These are phyloP conservation scores for Pocillopora grandis DNA, from an alignment of 92 coral and sea anemone species.

Conservation along the genomic window DNA sequence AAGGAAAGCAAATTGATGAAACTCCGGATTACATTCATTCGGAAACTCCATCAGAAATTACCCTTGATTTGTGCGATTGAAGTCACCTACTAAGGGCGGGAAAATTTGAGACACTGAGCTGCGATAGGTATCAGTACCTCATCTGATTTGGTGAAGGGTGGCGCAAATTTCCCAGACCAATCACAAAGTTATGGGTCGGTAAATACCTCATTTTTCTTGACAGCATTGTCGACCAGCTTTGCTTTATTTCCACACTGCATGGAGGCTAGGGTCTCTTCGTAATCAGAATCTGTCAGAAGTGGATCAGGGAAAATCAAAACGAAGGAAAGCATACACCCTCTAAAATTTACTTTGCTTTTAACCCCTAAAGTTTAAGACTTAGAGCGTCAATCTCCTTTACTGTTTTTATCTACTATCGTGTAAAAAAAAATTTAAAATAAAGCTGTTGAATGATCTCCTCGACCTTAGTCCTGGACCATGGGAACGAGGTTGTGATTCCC, in stretches of 20 bases:
- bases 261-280: conserved; percentile 86
- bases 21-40: too few species aligned
- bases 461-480: too few species aligned
- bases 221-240: conserved; percentile 76
- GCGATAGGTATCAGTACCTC: too few species aligned
- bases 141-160: too few species aligned
- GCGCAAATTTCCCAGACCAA: background rate
- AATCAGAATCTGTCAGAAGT: conserved; percentile 76
- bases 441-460: too few species aligned
- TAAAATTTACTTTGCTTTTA: background rate
- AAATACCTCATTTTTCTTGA: conserved; percentile 81
- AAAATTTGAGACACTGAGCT: too few species aligned
- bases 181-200: background rate
- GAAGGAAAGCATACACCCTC: background rate
- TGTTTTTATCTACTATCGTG: background rate
- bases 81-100: too few species aligned
- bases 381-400: background rate
- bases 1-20: too few species aligned
- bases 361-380: background rate
- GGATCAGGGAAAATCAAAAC: background rate
- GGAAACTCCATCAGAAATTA: too few species aligned
- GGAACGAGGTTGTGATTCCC: background rate
- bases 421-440: too few species aligned
- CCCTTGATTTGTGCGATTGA: too few species aligned
- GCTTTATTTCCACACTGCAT: conserved; percentile 83